Base-by-base conservation (phyloP, 2,113 vertebrate species). In the Ctenodactylus gundi region DNA sequence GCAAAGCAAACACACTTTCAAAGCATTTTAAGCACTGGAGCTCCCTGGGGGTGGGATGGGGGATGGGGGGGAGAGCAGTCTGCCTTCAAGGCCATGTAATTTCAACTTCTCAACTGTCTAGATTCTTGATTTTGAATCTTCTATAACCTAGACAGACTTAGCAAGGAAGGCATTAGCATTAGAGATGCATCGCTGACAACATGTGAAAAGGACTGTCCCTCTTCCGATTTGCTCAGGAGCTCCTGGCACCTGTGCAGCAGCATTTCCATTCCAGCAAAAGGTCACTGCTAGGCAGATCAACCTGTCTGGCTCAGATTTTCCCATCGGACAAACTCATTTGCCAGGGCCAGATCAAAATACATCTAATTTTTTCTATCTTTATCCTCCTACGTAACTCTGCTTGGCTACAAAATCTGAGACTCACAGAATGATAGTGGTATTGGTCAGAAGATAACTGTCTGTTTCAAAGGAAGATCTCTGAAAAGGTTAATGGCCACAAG, bases 1-100 rank as follows among this genome's bases (percentile, higher is more conserved):
- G 6, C 70, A 91, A 94, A 92, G 21, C 23, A 49, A 94, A 91
- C 23, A 73, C 3, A 41, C 90, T 94, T 90, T 85, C 73, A 87
- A 90, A 88, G 64, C 6, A 94, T 36, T 70, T 49, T 36, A 87
- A 49, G 94, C 94, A 87, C 81, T 51, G 78, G 36, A 90, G 55
- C 13, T 95, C 75, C 87, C 46, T 29, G 25, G 8, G 15, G n/a
- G 67, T 62, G 17, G 31, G 51, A 87, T 27, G 41, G 44, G 34
- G n/a, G 62, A 80, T 62, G 17, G 31, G 51, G 85, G 21, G 41
- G 44, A 29, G n/a, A 57, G 76, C 9, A 76, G 21, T 41, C 31
- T 46, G 51, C 13, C 18, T 57, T 88, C 70, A 73, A 78, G 21
- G 27, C 27, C 39, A 73, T 91, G 25, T 41, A 85, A 82, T 91